Base-by-base conservation (phyloP, 2,113 vertebrate species). In the Steatornis caripensis region DNA sequence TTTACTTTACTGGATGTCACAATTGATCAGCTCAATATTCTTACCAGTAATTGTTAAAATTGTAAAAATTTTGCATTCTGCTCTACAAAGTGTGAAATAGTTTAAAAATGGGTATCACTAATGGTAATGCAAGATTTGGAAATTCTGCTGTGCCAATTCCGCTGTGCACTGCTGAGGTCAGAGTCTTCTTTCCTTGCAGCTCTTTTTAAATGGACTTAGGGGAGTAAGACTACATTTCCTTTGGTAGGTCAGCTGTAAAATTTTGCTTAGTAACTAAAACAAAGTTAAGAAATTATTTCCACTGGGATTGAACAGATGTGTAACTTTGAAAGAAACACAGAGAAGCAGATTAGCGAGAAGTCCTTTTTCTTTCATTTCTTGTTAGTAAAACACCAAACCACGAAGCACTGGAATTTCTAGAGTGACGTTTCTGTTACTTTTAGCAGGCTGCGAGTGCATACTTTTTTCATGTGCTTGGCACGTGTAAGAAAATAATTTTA, bases 221-320 rank as follows among this genome's bases (percentile, higher is more conserved):
- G 37, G 90, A 89, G 41, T 68, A 46, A 87, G 61, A 39, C 64
- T 79, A 53, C 53, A 17, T 78, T 70, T 87, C 37, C 55, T 91
- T 60, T 29, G 43, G 48, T 76, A 85, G 43, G 39, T 87, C 90
- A 94, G 85, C 74, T 91, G 82, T 79, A 94, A 95, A 93, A 87
- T 92, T 94, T 85, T 69, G 74, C 88, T 89, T 88, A 85, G 66
- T 86, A 87, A 91, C 76, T 84, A 87, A 90, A 90, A 90, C 79
- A 57, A 95, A 96, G 58, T 96, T 89, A 61, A 90, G 77, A 79
- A 85, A 92, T 64, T 60, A 75, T 93, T 90, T 96, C 83, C 82
- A 57, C n/a, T 85, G 82, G 69, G 57, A 87, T 23, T 89, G 80
- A 95, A 81, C 39, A 68, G 55, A 53, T 5, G 3, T 58, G 49